Conservation (phyloP, 1,140 invertebrate genomes). For the Elysia chlorotica region DNA sequence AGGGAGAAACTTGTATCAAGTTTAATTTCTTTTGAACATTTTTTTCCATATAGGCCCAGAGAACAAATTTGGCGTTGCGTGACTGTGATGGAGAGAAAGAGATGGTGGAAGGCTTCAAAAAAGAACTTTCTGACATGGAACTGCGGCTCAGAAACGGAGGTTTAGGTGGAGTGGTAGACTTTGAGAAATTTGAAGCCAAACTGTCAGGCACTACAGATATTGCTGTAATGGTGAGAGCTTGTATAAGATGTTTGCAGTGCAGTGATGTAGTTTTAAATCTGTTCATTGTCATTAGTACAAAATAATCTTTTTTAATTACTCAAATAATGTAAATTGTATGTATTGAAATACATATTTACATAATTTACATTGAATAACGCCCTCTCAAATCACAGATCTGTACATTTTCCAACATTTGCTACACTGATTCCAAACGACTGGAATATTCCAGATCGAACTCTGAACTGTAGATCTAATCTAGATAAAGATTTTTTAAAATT, state of each 20-base stretch:
- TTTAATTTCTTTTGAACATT: too few species aligned
- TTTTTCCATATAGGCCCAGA: too few species aligned
- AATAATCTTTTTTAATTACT: neutral
- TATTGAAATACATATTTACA: neutral
- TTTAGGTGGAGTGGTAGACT: constrained; percentile 58
- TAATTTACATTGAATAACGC: neutral
- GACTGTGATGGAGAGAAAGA: constrained; percentile 53
- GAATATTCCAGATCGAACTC: too few species aligned
- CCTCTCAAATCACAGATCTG: too few species aligned
- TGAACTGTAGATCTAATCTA: too few species aligned
- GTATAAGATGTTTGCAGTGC: too few species aligned
- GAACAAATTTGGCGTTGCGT: constrained; percentile 35
- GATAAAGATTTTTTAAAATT: too few species aligned
- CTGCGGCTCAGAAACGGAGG: constrained; percentile 52
- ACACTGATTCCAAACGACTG: too few species aligned
- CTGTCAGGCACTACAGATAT: constrained; percentile 45
- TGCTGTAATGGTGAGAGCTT: constrained; percentile 46
- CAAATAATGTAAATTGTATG: neutral
- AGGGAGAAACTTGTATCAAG: too few species aligned
- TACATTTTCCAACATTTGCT: too few species aligned
- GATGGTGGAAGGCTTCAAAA: constrained; percentile 47
- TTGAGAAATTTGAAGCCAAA: constrained; percentile 49
- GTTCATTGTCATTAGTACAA: neutral
- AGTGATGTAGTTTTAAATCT: neutral
- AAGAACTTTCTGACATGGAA: constrained; percentile 54